Base-by-base conservation (phyloP, 1,140 invertebrate genomes). In the Drosophila azteca region DNA sequence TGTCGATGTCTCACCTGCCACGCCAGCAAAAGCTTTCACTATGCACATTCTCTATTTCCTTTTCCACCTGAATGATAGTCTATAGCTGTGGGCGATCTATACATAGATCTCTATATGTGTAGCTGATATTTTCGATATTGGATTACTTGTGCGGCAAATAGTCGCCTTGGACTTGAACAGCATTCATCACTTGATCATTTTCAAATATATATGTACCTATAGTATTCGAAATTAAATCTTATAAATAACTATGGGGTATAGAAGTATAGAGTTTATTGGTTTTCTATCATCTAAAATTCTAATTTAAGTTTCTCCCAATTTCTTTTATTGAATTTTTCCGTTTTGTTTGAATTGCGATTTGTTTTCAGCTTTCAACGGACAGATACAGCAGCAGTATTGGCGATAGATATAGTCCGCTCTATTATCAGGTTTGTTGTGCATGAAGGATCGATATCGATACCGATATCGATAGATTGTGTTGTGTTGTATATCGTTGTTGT, bases 391-490 rank as follows among this genome's bases (percentile, higher is more conserved):
- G 88, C 83, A 83, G 65, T 39, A 90, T 90, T 53, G 88, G 88
- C 55, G 88, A 90, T 68, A 90, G 88, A 88, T 90, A 90, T 83
- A 90, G 82, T 88, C 77, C 88, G 7, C 76, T 81, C 51, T 90
- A 90, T 65, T 88, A 90, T 81, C 88, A 90, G 88, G 88, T 90
- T 90, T 84, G 88, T 79, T 45, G 26, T 41, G 63, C 63, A 66
- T 41, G 60, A 43, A 35, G 29, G 13, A 8, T 20, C 44, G 20
- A 31, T 43, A 22, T 8, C 52, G n/a, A 43, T 43, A 44, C 26
- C 7, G 26, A 24, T 50, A 15, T 17, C 5, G 22, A 8, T 15
- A 6, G 22, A 51, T 31, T 31, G 17, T 41, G n/a, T 54, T 63
- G 57, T 60, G 31, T n/a, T 50, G 46, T 29, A 24, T 35, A 35